phyloP scores from a whole-genome alignment of 2,113 vertebrate genomes.

The Gymnogyps californianus region DNA sequence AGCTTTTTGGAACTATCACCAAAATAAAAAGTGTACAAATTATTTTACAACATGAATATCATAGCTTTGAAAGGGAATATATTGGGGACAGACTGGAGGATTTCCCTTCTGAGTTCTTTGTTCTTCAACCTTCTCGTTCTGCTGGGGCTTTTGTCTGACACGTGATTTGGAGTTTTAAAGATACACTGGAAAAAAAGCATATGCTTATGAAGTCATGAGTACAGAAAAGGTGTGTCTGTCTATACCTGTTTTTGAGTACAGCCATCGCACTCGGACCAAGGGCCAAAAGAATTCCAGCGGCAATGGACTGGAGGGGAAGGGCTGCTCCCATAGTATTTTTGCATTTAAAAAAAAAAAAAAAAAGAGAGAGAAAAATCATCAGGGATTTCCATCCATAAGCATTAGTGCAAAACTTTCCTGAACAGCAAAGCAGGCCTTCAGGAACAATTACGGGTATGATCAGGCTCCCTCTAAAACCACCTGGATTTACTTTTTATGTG shows the following conservation, averaged over 20 bases:
- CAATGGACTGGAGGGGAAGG: conserved; percentile 73
- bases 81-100: neutral
- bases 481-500: neutral
- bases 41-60: neutral
- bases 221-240: neutral
- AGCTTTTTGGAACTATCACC: neutral
- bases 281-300: conserved; percentile 79
- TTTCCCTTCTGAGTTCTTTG: neutral
- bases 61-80: neutral
- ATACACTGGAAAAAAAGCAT: neutral
- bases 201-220: neutral
- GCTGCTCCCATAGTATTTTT: neutral
- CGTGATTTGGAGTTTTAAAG: neutral
- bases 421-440: neutral
- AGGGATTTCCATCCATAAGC: neutral
- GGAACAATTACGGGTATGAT: neutral
- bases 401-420: neutral
- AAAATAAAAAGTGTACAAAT: neutral
- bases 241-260: conserved; percentile 83
- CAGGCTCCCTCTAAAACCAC: neutral
- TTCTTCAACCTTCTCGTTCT: neutral
- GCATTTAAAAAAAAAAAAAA: neutral
- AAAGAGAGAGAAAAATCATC: neutral
- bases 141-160: neutral
- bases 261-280: conserved; percentile 87